Percentiles rank a stretch among this genome's conserved stretches.
phyloP scores from a whole-genome alignment of 2,113 vertebrate species.

The Cottus gobio region DNA sequence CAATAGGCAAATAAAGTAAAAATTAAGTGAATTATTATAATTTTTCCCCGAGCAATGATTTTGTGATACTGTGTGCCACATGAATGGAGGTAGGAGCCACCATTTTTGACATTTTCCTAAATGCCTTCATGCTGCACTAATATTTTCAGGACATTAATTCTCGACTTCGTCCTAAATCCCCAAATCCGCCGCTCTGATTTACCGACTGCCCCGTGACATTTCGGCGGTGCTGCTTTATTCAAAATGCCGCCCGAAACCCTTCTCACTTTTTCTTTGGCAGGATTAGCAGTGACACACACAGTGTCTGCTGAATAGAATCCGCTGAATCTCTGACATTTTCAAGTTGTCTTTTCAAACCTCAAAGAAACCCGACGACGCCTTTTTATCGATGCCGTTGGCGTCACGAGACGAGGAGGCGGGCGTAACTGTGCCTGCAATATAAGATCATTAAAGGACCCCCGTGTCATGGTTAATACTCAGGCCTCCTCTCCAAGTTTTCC shows the following conservation, averaged over 20 bases:
- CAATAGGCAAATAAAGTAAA: neutral
- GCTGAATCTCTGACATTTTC: slow-evolving; percentile 51
- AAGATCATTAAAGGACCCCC: slow-evolving; percentile 43
- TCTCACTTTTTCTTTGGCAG: slow-evolving; percentile 6
- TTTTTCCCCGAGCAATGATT: too few relatives aligned
- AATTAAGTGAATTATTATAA: too few relatives aligned
- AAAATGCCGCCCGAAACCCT: neutral
- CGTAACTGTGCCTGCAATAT: slow-evolving; percentile 52
- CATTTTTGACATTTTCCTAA: neutral
- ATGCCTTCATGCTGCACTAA: neutral
- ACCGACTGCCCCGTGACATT: neutral
- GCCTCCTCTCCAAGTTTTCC: slow-evolving; percentile 51
- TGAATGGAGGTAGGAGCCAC: neutral
- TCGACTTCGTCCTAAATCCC: neutral
- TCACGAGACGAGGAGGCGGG: slow-evolving; percentile 12
- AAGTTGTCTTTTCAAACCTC: slow-evolving; percentile 43
- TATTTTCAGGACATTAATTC: neutral
- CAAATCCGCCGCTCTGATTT: neutral
- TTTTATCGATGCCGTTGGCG: slow-evolving; percentile 29
- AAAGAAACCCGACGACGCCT: slow-evolving; percentile 24
- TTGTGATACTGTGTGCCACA: neutral
- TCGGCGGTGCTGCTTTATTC: neutral
- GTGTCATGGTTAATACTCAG: slow-evolving; percentile 42
- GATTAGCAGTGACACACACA: slow-evolving; percentile 32
- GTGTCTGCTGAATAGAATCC: slow-evolving; percentile 32